Evolutionary conservation across 2,888 invertebrate genomes (phyloP), one percentile per base, ranked within the genome.

Genomic region (Stegophylla sp.): DNA sequence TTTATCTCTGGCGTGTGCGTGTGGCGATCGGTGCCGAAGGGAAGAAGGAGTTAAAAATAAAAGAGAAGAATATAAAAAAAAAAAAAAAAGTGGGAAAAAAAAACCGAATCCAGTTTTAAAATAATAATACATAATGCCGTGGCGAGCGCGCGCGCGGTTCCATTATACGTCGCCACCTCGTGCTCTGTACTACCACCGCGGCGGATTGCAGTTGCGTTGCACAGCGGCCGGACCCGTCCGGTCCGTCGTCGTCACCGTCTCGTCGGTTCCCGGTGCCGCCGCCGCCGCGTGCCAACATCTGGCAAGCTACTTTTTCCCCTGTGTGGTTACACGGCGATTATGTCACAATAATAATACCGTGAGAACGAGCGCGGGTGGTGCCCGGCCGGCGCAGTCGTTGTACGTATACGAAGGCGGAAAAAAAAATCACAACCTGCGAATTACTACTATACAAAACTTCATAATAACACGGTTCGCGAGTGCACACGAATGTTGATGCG

Each of bases 31-130:
- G 51, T 7, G 53, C 51, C n/a, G 53, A 66, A 43, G 66, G 75
- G 43, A 64, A 64, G 51, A 64, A 23, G 51, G n/a, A 53, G 75
- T 53, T 66, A 76, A 76, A 76, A 66, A 76, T 76, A 64, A 76
- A 76, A 76, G 1, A 26, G n/a, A 17, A 17, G 17, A 3, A 63
- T 17, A n/a, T 10, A 67, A 7, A 26, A 9, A 67, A 67, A 51
- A 48, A 64, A 26, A 48, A 41, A 2, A n/a, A 9, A 15, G 12
- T 45, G 15, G 15, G 5, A 64, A 75, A 51, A 53, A 51, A 41
- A 51, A 43, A 76, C n/a, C 26, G 41, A 71, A 79, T 79, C 71
- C 71, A 79, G 79, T 79, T 79, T 79, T 79, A 79, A n/a, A n/a
- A 79, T 79, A 79, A 71, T 34, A 34, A 34, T 34, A 34, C 34